A percentile compares a stretch with the other conserved stretches of the same genome.
phyloP scores from a whole-genome alignment of 2,113 vertebrate species.

The Alectura lathami region DNA sequence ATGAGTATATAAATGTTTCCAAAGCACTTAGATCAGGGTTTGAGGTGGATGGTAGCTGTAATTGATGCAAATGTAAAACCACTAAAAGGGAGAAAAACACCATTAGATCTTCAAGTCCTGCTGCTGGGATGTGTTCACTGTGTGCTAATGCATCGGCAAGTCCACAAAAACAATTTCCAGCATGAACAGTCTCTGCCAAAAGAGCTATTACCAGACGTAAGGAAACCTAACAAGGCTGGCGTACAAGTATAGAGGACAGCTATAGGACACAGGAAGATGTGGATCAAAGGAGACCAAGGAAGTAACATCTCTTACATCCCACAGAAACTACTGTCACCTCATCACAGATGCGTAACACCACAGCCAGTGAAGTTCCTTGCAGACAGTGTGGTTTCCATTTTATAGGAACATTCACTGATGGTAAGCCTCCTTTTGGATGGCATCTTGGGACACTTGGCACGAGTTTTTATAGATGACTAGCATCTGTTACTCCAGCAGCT shows the following conservation, averaged over 20 bases:
- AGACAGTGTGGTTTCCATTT: neutral
- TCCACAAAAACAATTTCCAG: constrained; percentile 36
- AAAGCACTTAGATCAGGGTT: neutral
- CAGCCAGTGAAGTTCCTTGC: neutral
- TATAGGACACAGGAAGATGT: neutral
- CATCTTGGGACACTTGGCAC: neutral
- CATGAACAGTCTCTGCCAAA: constrained; percentile 22
- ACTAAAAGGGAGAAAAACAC: constrained; percentile 8
- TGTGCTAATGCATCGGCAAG: constrained; percentile 50
- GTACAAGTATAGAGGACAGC: neutral
- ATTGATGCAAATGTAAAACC: constrained; percentile 27
- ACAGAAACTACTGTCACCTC: neutral
- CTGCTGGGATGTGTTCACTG: neutral
- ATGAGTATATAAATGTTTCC: neutral
- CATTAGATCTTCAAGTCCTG: constrained; percentile 12
- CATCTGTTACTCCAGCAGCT: neutral
- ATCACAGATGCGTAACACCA: neutral
- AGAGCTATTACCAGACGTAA: constrained; percentile 49
- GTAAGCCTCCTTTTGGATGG: neutral
- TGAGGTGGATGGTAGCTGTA: neutral
- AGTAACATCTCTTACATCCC: neutral
- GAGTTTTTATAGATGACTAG: neutral
- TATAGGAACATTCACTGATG: neutral
- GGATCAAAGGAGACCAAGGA: neutral
- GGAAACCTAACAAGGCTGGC: constrained; percentile 31